Conservation (phyloP, 2,797 vertebrate species). For the Pogoniulus pusillus region DNA sequence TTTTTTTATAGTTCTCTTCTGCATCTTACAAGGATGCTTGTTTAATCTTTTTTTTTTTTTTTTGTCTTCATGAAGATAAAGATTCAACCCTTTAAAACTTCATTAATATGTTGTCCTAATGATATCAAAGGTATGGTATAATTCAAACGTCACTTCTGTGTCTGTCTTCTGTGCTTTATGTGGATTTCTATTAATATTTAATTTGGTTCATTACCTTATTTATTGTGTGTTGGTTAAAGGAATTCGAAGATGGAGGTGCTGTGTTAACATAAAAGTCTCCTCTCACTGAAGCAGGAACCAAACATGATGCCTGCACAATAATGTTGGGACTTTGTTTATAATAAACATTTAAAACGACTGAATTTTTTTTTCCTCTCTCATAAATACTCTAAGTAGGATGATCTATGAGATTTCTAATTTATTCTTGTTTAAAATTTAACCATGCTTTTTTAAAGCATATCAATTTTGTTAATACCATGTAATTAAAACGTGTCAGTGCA, state of each 20-base stretch:
- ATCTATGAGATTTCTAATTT: constrained; percentile 99
- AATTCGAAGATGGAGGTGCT: constrained; percentile 43
- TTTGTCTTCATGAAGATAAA: constrained; percentile 53
- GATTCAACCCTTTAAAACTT: constrained; percentile 47
- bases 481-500: constrained; percentile 99
- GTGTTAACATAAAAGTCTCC: constrained; percentile 66
- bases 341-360: constrained; percentile 82
- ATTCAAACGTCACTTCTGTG: constrained; percentile 45
- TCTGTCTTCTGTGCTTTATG: constrained; percentile 39
- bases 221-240: constrained; percentile 72
- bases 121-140: constrained; percentile 52
- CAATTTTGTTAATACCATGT: constrained; percentile 99
- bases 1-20: neutral
- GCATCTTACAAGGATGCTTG: neutral
- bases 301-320: constrained; percentile 65
- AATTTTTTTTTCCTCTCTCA: constrained; percentile 84
- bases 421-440: constrained; percentile 98
- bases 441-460: constrained; percentile 99
- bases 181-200: constrained; percentile 72
- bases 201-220: constrained; percentile 71
- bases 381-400: constrained; percentile 88
- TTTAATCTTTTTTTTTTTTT: constrained; percentile 29
- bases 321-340: constrained; percentile 78
- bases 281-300: constrained; percentile 30
- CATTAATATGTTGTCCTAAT: constrained; percentile 61